These are phyloP conservation scores for Drosophila peninsularis DNA, from an alignment of 2,888 invertebrate genomes.

Conservation along the genomic window DNA sequence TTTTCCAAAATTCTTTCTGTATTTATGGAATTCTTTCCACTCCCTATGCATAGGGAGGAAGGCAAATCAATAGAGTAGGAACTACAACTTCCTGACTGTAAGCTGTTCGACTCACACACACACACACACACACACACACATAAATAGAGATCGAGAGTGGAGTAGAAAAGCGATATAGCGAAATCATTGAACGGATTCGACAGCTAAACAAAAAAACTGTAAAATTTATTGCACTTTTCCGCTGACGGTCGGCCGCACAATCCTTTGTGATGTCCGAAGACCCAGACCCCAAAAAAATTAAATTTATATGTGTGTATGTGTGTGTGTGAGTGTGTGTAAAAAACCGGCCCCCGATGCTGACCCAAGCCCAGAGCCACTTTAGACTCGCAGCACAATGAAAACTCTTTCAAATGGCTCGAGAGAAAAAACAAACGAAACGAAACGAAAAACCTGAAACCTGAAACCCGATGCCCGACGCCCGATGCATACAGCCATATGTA, in stretches of 20 bases:
- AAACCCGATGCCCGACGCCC: conserved; percentile 1
- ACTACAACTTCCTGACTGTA: conserved; percentile 69
- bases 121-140: conserved; percentile 58
- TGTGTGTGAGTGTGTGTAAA: conserved; percentile 3
- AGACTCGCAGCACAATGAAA: conserved; percentile 67
- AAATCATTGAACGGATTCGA: conserved; percentile 76
- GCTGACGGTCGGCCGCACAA: conserved; percentile 55
- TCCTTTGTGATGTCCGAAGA: conserved; percentile 61
- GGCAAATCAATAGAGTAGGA: conserved; percentile 7
- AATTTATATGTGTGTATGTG: not conserved
- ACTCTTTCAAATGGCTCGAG: conserved; percentile 69
- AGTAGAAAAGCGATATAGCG: conserved; percentile 19
- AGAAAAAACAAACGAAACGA: conserved; percentile 25
- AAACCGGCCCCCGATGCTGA: conserved; percentile 37
- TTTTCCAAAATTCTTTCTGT: not conserved
- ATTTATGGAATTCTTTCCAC: too few relatives aligned
- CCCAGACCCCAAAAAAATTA: conserved; percentile 38
- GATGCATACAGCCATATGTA: conserved; percentile 21
- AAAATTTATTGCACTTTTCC: conserved; percentile 77
- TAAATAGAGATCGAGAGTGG: conserved; percentile 63
- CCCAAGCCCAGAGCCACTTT: conserved; percentile 61
- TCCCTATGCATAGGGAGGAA: not conserved
- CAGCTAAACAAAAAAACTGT: conserved; percentile 49
- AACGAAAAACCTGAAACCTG: conserved; percentile 24
- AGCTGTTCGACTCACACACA: conserved; percentile 47